Percentiles rank a stretch among this genome's conserved stretches.
Conservation (phyloP, 2,113 vertebrate genomes). For the Perca fluviatilis region DNA sequence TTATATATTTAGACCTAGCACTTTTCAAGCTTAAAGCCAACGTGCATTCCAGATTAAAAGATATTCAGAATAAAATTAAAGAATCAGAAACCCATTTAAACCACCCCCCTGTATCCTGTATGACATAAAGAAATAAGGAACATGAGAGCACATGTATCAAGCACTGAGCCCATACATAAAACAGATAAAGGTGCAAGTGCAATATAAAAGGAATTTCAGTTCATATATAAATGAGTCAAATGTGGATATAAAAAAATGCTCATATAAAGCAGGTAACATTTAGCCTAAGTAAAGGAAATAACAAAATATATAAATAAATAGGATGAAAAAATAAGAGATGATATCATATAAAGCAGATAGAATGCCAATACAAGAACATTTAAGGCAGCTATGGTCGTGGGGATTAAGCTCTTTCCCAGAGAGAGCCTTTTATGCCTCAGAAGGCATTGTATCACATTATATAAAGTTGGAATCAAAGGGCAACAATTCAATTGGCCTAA, state of each 20-base stretch:
- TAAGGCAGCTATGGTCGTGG: too few species aligned
- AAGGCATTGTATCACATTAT: conserved; percentile 9
- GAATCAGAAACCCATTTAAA: background rate
- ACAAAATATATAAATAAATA: too few species aligned
- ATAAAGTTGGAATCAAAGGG: conserved; percentile 7
- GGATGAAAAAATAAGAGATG: background rate
- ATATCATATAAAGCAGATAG: background rate
- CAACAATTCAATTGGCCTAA: background rate
- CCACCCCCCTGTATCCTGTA: background rate
- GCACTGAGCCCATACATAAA: background rate
- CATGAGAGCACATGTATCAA: background rate
- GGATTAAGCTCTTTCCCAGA: too few species aligned
- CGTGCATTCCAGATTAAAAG: background rate
- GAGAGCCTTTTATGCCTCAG: too few species aligned
- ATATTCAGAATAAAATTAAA: background rate
- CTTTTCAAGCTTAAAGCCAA: background rate
- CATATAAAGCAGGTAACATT: background rate
- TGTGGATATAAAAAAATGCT: too few species aligned
- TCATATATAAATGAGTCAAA: background rate
- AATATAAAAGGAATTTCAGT: background rate
- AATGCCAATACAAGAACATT: background rate
- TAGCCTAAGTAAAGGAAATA: background rate
- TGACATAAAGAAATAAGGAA: too few species aligned
- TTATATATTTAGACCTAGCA: too few species aligned
- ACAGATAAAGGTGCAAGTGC: background rate